Conservation (phyloP, 2,113 vertebrate genomes). For the Gnathonemus echidnorhynchus region DNA sequence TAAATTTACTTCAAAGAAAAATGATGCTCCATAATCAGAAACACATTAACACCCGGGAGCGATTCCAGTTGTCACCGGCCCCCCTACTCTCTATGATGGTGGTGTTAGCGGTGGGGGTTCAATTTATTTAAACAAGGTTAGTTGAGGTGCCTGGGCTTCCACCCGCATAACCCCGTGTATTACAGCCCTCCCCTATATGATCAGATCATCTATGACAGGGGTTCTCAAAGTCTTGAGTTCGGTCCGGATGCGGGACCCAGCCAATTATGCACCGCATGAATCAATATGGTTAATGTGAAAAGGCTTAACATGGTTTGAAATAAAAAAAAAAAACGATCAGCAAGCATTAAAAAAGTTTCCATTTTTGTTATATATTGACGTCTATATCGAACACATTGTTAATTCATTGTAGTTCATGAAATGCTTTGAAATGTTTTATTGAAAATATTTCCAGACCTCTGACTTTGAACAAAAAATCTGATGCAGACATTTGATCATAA, state of each 20-base stretch:
- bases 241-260: background rate
- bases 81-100: background rate
- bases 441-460: background rate
- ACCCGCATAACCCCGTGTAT: background rate
- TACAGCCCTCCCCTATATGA: background rate
- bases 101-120: background rate
- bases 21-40: background rate
- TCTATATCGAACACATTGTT: background rate
- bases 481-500: background rate
- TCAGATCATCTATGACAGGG: background rate
- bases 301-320: background rate
- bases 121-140: background rate
- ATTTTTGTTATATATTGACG: background rate
- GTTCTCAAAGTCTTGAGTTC: background rate
- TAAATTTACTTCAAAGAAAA: background rate
- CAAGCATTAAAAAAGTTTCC: background rate
- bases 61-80: background rate
- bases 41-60: background rate
- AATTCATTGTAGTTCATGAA: background rate
- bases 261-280: background rate
- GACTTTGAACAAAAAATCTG: background rate
- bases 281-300: background rate
- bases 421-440: background rate
- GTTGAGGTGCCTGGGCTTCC: background rate
- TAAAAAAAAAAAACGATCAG: background rate